Conservation (phyloP, 2,888 invertebrate species). For the Megaustenia siamemsis region DNA sequence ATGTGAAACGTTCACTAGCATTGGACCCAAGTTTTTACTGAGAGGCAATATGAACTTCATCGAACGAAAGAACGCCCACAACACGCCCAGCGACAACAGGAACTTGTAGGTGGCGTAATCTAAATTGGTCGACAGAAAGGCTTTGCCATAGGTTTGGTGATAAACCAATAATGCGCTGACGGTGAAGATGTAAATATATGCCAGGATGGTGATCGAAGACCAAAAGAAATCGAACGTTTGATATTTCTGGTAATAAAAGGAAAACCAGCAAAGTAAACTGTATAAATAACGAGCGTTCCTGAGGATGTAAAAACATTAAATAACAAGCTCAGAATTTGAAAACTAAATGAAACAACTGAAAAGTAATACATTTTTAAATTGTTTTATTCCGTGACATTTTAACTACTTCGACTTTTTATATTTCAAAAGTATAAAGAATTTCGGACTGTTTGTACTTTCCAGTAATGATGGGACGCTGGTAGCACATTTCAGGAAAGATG, state of each 20-base stretch:
- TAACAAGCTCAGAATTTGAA: too few relatives aligned
- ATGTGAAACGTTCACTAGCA: constrained; percentile 80
- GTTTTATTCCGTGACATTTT: too few relatives aligned
- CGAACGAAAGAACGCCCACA: constrained; percentile 81
- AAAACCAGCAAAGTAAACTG: neutral
- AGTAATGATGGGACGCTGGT: too few relatives aligned
- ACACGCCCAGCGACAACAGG: constrained; percentile 78
- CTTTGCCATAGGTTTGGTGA: constrained; percentile 69
- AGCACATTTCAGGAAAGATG: too few relatives aligned
- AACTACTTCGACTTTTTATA: too few relatives aligned
- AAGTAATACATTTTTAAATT: too few relatives aligned
- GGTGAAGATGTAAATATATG: constrained; percentile 59
- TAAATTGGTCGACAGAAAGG: constrained; percentile 60
- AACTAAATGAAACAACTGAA: too few relatives aligned
- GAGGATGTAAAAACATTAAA: too few relatives aligned
- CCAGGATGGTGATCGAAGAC: constrained; percentile 32
- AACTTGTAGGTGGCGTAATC: constrained; percentile 76
- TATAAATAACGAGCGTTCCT: too few relatives aligned
- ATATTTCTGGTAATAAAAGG: constrained; percentile 53
- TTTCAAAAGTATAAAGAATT: too few relatives aligned
- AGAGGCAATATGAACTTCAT: constrained; percentile 81
- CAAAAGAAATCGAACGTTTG: constrained; percentile 52
- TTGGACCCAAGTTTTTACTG: constrained; percentile 80
- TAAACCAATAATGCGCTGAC: constrained; percentile 68
- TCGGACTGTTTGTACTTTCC: too few relatives aligned